A percentile compares a stretch with the other conserved stretches of the same genome.
phyloP scores from a whole-genome alignment of 2,888 invertebrate species.

The Habrosyne pyritoides region DNA sequence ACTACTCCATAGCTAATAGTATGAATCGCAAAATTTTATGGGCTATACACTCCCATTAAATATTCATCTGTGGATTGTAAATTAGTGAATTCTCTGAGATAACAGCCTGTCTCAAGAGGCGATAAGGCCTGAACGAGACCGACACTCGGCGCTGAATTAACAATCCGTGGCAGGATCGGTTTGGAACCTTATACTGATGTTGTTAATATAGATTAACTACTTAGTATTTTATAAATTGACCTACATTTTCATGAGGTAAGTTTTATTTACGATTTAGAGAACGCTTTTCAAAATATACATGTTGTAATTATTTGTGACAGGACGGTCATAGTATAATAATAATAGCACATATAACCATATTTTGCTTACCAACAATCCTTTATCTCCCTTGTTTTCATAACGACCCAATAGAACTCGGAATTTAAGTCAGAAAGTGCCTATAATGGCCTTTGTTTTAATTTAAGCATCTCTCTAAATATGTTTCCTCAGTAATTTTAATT shows the following conservation, averaged over 20 bases:
- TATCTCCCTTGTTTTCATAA: no score
- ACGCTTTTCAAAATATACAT: no score
- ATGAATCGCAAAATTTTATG: slow-evolving; percentile 58
- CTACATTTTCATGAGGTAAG: no score
- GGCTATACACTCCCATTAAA: slow-evolving; percentile 72
- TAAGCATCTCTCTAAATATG: neutral
- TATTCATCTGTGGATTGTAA: slow-evolving; percentile 77
- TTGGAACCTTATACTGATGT: slow-evolving; percentile 30
- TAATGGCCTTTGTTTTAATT: no score
- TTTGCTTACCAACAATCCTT: no score
- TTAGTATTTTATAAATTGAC: slow-evolving; percentile 9
- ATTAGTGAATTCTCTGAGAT: slow-evolving; percentile 69
- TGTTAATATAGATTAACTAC: slow-evolving; percentile 10
- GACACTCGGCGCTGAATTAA: slow-evolving; percentile 41
- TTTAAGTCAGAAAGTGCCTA: no score
- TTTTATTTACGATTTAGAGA: no score
- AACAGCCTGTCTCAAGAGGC: slow-evolving; percentile 46
- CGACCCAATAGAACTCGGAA: no score
- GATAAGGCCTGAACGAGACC: slow-evolving; percentile 49
- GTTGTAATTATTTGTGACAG: no score
- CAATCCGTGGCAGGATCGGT: slow-evolving; percentile 24
- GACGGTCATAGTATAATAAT: no score
- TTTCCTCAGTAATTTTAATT: neutral
- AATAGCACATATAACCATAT: no score
- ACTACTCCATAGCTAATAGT: neutral